Base-by-base conservation (phyloP, 2,113 vertebrate species). In the Scolopax mira region DNA sequence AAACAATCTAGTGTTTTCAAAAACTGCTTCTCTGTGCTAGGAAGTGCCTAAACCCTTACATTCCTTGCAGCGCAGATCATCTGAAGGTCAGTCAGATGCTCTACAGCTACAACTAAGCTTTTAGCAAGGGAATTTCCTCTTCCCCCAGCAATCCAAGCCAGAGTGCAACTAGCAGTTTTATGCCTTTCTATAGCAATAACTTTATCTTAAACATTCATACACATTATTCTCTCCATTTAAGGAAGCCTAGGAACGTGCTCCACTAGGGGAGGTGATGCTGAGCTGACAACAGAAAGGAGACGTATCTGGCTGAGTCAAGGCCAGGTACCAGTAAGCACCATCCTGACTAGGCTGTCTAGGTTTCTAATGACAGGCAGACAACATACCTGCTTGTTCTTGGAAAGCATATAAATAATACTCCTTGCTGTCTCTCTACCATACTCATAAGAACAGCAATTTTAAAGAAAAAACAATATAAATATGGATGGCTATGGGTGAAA, bases 101-200 rank as follows among this genome's bases (percentile, higher is more conserved):
- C 71, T 39, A 37, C 69, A 57, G 55, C 31, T 51, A 66, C 24
- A 90, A 18, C 69, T 72, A 62, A 71, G 57, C 67, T 88, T 91
- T 78, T 23, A 74, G 54, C 72, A 95, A 61, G 75, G 62, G 70
- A 64, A 84, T 15, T 93, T 83, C 81, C 73, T 92, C 78, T 95
- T 48, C 23, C 39, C 86, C 64, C 85, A 91, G 72, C 42, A 89
- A 75, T 31, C 49, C 75, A 46, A 60, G 49, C 46, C 65, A 62
- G 67, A 66, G 28, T 17, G 39, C 83, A 71, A 79, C 33, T 61
- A 80, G 49, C 69, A 80, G 52, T 24, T 94, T 82, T 58, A 80
- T 54, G 42, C 62, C 61, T 84, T 74, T 83, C 65, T 90, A 46
- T 16, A 81, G 41, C 54, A 95, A 41, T 41, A 54, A 69, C 79